phyloP scores from a whole-genome alignment of 2,797 vertebrate species.

The Calcarius lapponicus region DNA sequence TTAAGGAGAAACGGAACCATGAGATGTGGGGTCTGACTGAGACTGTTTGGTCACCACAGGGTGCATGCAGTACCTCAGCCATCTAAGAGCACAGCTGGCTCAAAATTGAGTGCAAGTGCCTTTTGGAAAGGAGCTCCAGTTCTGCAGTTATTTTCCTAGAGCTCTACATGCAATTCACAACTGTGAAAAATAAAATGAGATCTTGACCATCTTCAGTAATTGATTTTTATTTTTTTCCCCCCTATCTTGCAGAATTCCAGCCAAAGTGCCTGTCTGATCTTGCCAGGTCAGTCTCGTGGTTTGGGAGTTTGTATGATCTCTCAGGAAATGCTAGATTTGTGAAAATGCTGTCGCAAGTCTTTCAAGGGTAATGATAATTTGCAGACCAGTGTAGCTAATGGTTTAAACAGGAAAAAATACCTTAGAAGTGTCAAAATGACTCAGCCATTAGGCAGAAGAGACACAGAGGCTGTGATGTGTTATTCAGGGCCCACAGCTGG shows the following conservation, averaged over 20 bases:
- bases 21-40: accelerated
- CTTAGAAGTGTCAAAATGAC: not conserved
- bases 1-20: not conserved
- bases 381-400: not conserved
- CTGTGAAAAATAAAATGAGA: not conserved
- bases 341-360: not conserved
- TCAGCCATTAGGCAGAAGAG: not conserved
- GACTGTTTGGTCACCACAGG: not conserved
- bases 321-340: not conserved
- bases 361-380: not conserved
- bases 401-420: not conserved
- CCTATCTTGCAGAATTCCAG: not conserved
- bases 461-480: not conserved
- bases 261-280: not conserved
- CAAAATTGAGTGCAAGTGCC: not conserved
- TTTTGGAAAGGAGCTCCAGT: not conserved
- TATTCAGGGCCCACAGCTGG: accelerated
- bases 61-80: accelerated
- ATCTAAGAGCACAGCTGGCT: accelerated
- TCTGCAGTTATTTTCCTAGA: not conserved
- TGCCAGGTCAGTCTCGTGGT: not conserved
- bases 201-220: not conserved
- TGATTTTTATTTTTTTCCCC: not conserved
- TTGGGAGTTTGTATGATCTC: not conserved
- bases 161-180: not conserved